phyloP scores from a whole-genome alignment of 1,140 invertebrate species.

The Ericerus pela region DNA sequence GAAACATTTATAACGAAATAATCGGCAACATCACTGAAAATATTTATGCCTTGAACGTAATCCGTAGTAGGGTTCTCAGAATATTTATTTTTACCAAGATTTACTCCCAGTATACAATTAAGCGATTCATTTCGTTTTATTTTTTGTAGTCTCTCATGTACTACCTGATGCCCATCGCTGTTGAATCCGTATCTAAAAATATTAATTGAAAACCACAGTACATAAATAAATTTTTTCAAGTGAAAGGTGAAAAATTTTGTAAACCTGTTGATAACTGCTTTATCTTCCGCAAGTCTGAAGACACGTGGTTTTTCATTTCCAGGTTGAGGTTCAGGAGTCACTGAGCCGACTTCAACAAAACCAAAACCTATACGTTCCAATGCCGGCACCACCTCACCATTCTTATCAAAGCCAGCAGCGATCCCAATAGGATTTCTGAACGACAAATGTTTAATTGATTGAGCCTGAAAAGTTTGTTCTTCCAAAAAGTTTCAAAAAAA shows the following conservation, averaged over 20 bases:
- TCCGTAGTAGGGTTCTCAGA: slow-evolving; percentile 59
- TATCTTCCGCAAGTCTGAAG: slow-evolving; percentile 69
- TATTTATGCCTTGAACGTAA: slow-evolving; percentile 62
- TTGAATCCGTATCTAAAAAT: slow-evolving; percentile 74
- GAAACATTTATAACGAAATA: slow-evolving; percentile 84
- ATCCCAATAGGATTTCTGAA: slow-evolving; percentile 85
- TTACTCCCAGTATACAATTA: slow-evolving; percentile 61
- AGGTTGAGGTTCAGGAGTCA: slow-evolving; percentile 80
- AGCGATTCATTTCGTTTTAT: slow-evolving; percentile 26
- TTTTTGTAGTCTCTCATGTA: slow-evolving; percentile 44
- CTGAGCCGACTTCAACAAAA: slow-evolving; percentile 91
- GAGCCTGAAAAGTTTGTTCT: neutral
- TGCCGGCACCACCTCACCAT: slow-evolving; percentile 76
- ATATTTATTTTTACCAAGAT: slow-evolving; percentile 89
- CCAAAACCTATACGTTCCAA: slow-evolving; percentile 79
- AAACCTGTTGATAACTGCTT: slow-evolving; percentile 83
- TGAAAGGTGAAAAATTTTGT: neutral
- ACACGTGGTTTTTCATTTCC: slow-evolving; percentile 87
- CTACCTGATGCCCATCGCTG: slow-evolving; percentile 72
- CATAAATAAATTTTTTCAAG: neutral
- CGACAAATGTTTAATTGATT: slow-evolving; percentile 34
- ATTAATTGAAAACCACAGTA: slow-evolving; percentile 8
- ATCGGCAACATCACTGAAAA: slow-evolving; percentile 60
- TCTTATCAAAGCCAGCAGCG: slow-evolving; percentile 96
- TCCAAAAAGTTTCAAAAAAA: neutral